Percentiles rank a stretch among this genome's conserved stretches.
Evolutionary conservation across 2,888 invertebrate genomes (phyloP).

Genomic region (Vandiemenella viatica): DNA sequence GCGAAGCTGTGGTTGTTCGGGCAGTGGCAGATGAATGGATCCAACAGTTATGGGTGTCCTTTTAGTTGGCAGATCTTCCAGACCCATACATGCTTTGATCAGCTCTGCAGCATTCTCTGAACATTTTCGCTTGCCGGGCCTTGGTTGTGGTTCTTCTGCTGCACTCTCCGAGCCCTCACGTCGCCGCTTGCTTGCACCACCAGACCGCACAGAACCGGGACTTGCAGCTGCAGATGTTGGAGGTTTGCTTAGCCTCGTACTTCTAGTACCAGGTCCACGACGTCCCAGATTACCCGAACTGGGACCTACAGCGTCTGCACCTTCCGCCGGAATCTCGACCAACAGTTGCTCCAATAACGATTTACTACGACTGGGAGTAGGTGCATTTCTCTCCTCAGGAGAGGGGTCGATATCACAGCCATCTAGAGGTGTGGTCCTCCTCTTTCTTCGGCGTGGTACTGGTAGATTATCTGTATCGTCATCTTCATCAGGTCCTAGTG

Average conservation of each 20-base stretch:
- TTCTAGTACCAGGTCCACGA: slow-evolving; percentile 24
- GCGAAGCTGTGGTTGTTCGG: too few species aligned
- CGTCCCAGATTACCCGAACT: slow-evolving; percentile 32
- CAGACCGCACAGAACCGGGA: slow-evolving; percentile 18
- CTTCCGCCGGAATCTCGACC: slow-evolving; percentile 77
- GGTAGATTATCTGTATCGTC: slow-evolving; percentile 13
- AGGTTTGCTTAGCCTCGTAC: slow-evolving; percentile 21
- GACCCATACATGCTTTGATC: slow-evolving; percentile 39
- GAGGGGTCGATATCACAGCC: slow-evolving; percentile 5
- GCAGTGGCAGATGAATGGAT: too few species aligned
- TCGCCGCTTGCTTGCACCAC: slow-evolving; percentile 42
- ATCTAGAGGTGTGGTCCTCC: slow-evolving; percentile 19
- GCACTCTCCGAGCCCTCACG: slow-evolving; percentile 62
- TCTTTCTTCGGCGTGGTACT: slow-evolving; percentile 19
- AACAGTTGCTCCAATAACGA: slow-evolving; percentile 61
- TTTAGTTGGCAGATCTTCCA: slow-evolving; percentile 26
- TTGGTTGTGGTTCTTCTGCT: slow-evolving; percentile 26
- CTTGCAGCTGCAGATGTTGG: slow-evolving; percentile 16
- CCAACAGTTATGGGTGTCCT: too few species aligned
- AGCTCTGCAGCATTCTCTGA: slow-evolving; percentile 44
- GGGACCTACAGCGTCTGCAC: too few species aligned
- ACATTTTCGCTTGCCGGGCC: slow-evolving; percentile 41
- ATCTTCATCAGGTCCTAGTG: slow-evolving; percentile 16
- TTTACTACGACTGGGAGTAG: slow-evolving; percentile 21
- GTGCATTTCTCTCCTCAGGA: slow-evolving; percentile 16